phyloP scores from a whole-genome alignment of 2,113 vertebrate species.

The Hemichromis elongatus region DNA sequence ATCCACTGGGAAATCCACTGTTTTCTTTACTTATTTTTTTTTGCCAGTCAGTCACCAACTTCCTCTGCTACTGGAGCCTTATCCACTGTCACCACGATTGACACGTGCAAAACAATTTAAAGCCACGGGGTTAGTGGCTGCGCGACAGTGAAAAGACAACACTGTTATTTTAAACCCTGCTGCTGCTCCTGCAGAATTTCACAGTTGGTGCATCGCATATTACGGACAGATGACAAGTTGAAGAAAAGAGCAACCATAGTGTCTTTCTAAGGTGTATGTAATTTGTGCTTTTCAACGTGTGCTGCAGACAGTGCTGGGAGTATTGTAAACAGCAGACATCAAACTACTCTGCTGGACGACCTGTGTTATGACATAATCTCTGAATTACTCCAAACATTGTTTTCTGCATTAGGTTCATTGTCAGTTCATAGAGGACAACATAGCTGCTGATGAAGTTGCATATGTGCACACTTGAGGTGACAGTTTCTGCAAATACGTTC shows the following conservation, averaged over 20 bases:
- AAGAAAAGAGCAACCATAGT: background rate
- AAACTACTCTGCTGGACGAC: background rate
- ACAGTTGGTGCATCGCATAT: background rate
- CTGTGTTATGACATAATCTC: background rate
- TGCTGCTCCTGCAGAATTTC: background rate
- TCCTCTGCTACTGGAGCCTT: background rate
- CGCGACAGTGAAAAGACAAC: background rate
- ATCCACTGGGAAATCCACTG: background rate
- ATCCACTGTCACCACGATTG: background rate
- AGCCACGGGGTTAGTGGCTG: background rate
- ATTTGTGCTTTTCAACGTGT: background rate
- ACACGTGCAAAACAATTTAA: background rate
- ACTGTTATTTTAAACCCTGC: background rate
- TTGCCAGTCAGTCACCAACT: background rate
- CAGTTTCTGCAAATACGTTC: accelerated
- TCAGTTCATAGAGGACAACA: background rate
- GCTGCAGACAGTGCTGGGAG: background rate
- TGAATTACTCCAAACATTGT: background rate
- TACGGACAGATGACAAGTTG: background rate
- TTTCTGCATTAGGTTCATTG: background rate
- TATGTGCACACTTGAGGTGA: background rate
- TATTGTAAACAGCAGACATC: background rate
- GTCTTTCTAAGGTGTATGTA: background rate
- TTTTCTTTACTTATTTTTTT: background rate
- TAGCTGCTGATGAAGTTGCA: background rate